phyloP scores from a whole-genome alignment of 2,113 vertebrate genomes.

The Indri indri region DNA sequence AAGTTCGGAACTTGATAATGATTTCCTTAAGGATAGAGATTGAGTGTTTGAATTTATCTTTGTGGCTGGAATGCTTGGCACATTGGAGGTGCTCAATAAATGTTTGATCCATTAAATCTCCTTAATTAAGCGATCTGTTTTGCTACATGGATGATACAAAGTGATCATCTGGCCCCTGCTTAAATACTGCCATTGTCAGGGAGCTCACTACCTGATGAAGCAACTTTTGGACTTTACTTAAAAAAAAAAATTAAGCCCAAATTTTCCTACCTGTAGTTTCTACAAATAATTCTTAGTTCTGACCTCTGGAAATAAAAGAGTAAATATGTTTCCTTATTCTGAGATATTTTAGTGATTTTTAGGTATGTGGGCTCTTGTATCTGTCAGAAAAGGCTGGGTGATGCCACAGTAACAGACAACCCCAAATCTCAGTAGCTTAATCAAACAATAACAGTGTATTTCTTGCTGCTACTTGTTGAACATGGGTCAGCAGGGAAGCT shows the following conservation, averaged over 20 bases:
- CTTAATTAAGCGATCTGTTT: neutral
- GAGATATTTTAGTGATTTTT: slow-evolving; percentile 30
- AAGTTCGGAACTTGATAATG: neutral
- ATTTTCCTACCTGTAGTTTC: neutral
- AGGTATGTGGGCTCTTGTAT: neutral
- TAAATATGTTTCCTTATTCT: neutral
- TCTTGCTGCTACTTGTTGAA: neutral
- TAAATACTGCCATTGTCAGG: neutral
- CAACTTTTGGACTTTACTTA: neutral
- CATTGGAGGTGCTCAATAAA: neutral
- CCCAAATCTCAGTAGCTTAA: neutral
- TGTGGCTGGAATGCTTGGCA: neutral
- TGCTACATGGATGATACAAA: neutral
- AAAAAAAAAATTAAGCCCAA: neutral
- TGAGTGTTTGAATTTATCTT: slow-evolving; percentile 28
- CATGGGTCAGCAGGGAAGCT: neutral
- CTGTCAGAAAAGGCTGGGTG: neutral
- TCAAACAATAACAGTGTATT: neutral
- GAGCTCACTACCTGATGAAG: neutral
- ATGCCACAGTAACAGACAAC: neutral
- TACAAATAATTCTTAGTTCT: neutral
- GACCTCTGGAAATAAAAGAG: neutral
- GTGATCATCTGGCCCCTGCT: neutral
- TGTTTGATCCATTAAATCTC: neutral
- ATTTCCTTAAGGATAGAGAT: neutral